A percentile compares a stretch with the other conserved stretches of the same genome.
Conservation (phyloP, 1,140 invertebrate species). For the Drosophila azteca region DNA sequence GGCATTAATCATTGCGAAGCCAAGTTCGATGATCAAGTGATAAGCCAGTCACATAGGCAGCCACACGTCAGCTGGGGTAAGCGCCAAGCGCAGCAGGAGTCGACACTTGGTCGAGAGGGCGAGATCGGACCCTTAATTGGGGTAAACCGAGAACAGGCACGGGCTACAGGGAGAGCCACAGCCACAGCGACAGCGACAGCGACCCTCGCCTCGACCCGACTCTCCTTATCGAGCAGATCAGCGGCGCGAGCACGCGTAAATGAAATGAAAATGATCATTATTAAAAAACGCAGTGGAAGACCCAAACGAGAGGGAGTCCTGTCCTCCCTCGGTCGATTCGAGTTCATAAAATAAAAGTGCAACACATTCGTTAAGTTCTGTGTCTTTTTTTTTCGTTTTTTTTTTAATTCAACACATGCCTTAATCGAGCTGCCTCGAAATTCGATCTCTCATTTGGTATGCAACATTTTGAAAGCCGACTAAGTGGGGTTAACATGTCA, state of each 20-base stretch:
- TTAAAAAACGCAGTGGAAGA: conserved; percentile 45
- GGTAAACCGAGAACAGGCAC: conserved; percentile 34
- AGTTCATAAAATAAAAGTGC: conserved; percentile 65
- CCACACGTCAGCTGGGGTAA: conserved; percentile 77
- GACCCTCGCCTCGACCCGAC: conserved; percentile 32
- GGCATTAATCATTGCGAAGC: conserved; percentile 60
- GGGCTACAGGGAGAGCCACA: neutral
- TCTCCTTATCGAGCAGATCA: conserved; percentile 65
- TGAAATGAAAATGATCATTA: conserved; percentile 83
- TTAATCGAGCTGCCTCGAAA: conserved; percentile 69
- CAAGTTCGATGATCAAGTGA: conserved; percentile 58
- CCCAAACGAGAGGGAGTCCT: conserved; percentile 20
- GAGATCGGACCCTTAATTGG: conserved; percentile 51
- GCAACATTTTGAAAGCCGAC: conserved; percentile 63
- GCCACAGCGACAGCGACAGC: neutral
- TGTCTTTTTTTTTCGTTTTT: conserved; percentile 40
- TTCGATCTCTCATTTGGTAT: conserved; percentile 60
- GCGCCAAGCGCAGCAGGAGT: conserved; percentile 75
- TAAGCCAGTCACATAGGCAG: conserved; percentile 68
- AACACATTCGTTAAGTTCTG: conserved; percentile 54
- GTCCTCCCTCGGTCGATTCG: neutral
- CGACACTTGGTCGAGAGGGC: conserved; percentile 69
- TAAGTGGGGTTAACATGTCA: conserved; percentile 61
- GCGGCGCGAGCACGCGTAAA: conserved; percentile 70
- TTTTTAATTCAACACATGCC: conserved; percentile 78